Evolutionary conservation across 2,888 invertebrate genomes (phyloP).

Genomic region (Parasteatoda lunata): DNA sequence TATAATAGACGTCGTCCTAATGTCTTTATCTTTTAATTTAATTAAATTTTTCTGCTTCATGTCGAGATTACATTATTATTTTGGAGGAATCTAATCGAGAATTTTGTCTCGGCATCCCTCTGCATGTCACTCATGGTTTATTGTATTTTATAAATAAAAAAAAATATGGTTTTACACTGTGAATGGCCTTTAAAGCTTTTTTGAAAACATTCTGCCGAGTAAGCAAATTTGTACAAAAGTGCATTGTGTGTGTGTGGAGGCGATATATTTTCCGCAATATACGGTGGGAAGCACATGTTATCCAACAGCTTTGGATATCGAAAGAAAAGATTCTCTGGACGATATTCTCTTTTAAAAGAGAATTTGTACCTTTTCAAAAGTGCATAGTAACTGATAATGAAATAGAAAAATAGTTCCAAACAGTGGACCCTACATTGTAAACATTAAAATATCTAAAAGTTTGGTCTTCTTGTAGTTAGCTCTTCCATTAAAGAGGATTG

Average conservation of each 20-base stretch:
- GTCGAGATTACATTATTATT: no score
- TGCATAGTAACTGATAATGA: constrained; percentile 24
- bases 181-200: no score
- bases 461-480: constrained; percentile 60
- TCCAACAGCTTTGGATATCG: constrained; percentile 36
- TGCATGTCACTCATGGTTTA: no score
- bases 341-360: constrained; percentile 8
- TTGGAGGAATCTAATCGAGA: no score
- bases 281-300: constrained; percentile 57
- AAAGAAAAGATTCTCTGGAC: constrained; percentile 20
- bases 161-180: no score
- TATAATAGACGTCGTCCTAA: no score
- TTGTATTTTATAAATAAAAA: no score
- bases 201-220: no score
- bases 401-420: constrained; percentile 64
- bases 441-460: constrained; percentile 65
- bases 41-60: no score
- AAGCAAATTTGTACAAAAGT: not conserved
- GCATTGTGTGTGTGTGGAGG: constrained; percentile 16
- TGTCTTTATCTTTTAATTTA: no score
- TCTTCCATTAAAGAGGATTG: constrained; percentile 45
- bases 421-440: constrained; percentile 61
- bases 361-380: constrained; percentile 30
- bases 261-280: constrained; percentile 56
- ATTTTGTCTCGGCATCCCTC: no score